A percentile compares a stretch with the other conserved stretches of the same genome.
Conservation (phyloP, 2,113 vertebrate genomes). For the Elachura formosa region DNA sequence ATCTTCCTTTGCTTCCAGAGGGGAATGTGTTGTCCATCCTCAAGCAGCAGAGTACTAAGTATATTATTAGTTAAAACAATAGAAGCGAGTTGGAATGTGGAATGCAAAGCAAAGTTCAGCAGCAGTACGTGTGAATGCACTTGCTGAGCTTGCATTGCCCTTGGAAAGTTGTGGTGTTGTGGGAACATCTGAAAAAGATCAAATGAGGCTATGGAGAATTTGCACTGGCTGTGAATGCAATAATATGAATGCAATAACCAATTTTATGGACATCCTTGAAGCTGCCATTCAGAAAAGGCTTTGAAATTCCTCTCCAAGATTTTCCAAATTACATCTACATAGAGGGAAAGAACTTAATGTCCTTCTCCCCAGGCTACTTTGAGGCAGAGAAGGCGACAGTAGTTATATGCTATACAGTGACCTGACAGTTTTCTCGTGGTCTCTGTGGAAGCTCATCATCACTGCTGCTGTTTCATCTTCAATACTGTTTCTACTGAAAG, state of each 20-base stretch:
- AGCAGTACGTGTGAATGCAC: fast-evolving
- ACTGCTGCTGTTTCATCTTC: neutral
- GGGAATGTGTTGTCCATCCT: neutral
- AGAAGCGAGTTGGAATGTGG: neutral
- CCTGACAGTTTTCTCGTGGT: neutral
- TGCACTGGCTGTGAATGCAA: neutral
- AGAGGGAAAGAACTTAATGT: neutral
- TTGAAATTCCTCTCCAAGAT: too few species aligned
- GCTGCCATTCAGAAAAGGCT: neutral
- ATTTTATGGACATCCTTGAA: neutral
- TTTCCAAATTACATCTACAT: neutral
- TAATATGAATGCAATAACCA: neutral
- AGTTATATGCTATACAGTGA: fast-evolving
- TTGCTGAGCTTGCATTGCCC: neutral
- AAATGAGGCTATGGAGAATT: neutral
- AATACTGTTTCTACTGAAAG: neutral
- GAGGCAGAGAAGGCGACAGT: neutral
- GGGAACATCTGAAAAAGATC: neutral
- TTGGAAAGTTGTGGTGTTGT: neutral
- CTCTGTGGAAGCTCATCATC: neutral
- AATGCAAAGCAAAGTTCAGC: neutral
- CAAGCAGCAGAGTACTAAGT: neutral
- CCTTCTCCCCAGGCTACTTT: neutral
- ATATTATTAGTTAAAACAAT: neutral
- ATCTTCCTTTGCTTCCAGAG: neutral